Conservation (phyloP, 1,140 invertebrate species). For the Macrobrachium nipponense region DNA sequence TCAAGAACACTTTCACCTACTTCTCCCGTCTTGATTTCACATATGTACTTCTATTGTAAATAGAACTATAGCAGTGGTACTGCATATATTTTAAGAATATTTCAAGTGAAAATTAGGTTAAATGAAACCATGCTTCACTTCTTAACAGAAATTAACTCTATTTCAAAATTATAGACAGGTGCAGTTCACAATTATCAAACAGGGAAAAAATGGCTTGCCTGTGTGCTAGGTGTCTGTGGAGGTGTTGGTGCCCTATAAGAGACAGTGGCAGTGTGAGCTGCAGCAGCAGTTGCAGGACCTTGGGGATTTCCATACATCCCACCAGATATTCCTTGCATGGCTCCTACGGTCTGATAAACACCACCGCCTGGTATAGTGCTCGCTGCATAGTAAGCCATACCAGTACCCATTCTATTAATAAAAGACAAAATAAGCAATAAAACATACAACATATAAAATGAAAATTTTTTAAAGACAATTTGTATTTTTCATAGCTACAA, state of each 20-base stretch:
- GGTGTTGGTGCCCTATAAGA: conserved; percentile 58
- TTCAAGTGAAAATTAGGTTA: no score
- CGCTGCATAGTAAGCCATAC: conserved; percentile 51
- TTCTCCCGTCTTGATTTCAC: no score
- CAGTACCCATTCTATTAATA: conserved; percentile 39
- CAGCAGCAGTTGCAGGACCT: conserved; percentile 31
- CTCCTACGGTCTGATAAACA: conserved; percentile 53
- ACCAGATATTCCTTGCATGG: conserved; percentile 51
- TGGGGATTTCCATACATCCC: conserved; percentile 49
- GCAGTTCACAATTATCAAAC: not conserved
- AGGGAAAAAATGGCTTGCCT: conserved; percentile 23
- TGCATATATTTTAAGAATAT: no score
- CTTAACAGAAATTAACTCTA: no score
- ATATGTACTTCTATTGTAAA: no score
- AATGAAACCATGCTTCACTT: no score
- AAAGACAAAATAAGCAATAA: not conserved
- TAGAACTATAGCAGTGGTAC: no score
- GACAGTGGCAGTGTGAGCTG: conserved; percentile 46
- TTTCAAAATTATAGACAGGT: not conserved
- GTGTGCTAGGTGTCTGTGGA: conserved; percentile 57
- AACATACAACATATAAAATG: not conserved
- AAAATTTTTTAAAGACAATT: no score
- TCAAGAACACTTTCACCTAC: no score
- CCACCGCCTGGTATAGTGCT: conserved; percentile 47
- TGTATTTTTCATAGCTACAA: no score